phyloP scores from a whole-genome alignment of 2,888 invertebrate species.

The Eupithecia vulgata region DNA sequence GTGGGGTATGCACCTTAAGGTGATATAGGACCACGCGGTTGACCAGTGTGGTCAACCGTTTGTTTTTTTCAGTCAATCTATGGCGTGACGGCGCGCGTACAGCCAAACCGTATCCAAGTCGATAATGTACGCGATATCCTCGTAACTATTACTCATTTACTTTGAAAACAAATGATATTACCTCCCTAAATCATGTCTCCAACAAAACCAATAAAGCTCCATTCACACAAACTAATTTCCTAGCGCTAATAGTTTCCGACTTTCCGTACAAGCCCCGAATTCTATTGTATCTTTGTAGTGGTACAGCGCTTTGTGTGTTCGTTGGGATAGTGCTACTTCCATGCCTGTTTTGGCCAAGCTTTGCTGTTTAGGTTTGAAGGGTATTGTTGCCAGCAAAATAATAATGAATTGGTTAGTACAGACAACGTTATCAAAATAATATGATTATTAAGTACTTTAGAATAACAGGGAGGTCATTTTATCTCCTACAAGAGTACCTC shows the following conservation, averaged over 20 bases:
- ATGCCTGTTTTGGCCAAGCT: neutral
- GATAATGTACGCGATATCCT: neutral
- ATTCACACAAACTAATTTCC: conserved; percentile 15
- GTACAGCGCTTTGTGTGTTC: neutral
- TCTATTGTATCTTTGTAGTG: conserved; percentile 6
- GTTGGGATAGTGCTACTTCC: neutral
- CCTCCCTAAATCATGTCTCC: conserved; percentile 5
- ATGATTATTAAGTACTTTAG: no score
- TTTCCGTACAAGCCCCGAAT: neutral
- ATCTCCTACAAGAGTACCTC: no score
- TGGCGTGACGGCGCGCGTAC: no score
- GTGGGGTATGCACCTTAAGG: no score
- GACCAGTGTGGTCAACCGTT: no score
- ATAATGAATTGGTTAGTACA: neutral
- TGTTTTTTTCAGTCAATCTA: no score
- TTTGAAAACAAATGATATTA: conserved; percentile 5
- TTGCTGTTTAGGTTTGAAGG: neutral
- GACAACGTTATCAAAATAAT: no score
- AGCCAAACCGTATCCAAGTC: neutral
- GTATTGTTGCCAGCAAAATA: neutral
- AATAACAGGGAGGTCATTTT: no score
- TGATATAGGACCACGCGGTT: no score
- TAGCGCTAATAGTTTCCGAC: conserved; percentile 14
- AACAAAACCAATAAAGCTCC: conserved; percentile 12
- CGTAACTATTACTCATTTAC: neutral